A percentile compares a stretch with the other conserved stretches of the same genome.
phyloP scores from a whole-genome alignment of 2,888 invertebrate species.

The Napeogenes inachia region DNA sequence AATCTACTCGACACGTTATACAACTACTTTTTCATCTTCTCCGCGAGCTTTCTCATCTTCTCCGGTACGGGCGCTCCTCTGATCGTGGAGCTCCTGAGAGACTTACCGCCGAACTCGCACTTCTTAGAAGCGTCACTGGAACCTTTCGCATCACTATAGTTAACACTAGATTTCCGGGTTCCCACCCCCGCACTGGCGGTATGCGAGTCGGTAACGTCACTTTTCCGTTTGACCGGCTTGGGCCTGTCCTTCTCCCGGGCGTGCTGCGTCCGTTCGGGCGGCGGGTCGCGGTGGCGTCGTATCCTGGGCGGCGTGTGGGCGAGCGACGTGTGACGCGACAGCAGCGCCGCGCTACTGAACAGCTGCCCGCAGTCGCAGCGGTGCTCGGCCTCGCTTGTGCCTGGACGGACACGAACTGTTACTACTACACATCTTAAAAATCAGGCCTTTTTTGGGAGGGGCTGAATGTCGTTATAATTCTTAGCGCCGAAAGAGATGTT shows the following conservation, averaged over 20 bases:
- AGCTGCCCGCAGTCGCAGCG: conserved; percentile 73
- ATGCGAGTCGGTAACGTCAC: conserved; percentile 23
- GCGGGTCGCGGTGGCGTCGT: conserved; percentile 58
- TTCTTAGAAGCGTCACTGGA: conserved; percentile 17
- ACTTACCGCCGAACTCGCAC: conserved; percentile 33
- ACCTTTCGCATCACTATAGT: conserved; percentile 34
- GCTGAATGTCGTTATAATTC: too few species aligned
- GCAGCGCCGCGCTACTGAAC: conserved; percentile 64
- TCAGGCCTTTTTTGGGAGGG: neutral
- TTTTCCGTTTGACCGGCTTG: conserved; percentile 12
- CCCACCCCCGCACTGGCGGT: conserved; percentile 22
- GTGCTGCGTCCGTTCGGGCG: conserved; percentile 38
- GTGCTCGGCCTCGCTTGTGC: conserved; percentile 57
- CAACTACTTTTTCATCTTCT: conserved; percentile 44
- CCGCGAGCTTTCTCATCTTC: conserved; percentile 55
- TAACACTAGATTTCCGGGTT: conserved; percentile 40
- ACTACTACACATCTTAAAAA: neutral
- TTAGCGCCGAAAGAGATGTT: too few species aligned
- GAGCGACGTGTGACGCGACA: conserved; percentile 62
- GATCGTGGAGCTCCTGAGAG: conserved; percentile 44
- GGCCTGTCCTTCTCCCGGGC: conserved; percentile 12
- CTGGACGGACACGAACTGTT: conserved; percentile 34
- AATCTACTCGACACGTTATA: conserved; percentile 32
- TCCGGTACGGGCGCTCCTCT: conserved; percentile 63
- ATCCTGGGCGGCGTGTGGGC: conserved; percentile 74